Evolutionary conservation across 2,888 invertebrate species (phyloP), one percentile per base, ranked within the genome.

Genomic region (Tiliacea aurago): DNA sequence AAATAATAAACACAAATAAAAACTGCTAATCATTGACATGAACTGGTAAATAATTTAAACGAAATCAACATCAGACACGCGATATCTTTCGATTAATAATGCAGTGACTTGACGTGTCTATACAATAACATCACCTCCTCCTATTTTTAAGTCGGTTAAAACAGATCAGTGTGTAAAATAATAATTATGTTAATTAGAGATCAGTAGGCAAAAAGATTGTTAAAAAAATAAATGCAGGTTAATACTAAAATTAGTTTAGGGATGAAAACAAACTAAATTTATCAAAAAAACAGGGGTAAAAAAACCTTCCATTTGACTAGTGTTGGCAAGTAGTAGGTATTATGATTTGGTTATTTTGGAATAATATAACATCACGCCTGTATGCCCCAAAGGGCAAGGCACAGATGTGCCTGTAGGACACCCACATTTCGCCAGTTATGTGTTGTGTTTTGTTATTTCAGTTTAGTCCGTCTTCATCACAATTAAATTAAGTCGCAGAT

Each of bases 51-150:
- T 76, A 13, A 61, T 59, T 49, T 56, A 43, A 45, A 51, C 45
- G n/a, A 15, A 67, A 76, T 67, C 63, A 65, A 67, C 61, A 41
- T 15, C 15, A 20, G 20, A 45, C 82, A 76, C 82, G 82, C 79
- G 76, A 76, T 47, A 51, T n/a, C 58, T 51, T 41, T 15, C n/a
- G 33, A 83, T 83, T 43, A 83, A 69, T 83, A 68, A 83, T 78
- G 37, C 23, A 80, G n/a, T 28, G 45, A 28, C 18, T 49, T 76
- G 65, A 58, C 37, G n/a, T 53, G 6, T 53, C 33, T 65, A 47
- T 37, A 56, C 20, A 65, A n/a, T 33, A 33, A 51, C 41, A 59
- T n/a, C 28, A 41, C 28, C 15, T 41, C 9, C 28, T 18, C 5
- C 0, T 11, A 28, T 43, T 70, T 13, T 13, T 0, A 41, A 33